phyloP scores from a whole-genome alignment of 2,797 vertebrate species.

The Acipenser ruthenus region DNA sequence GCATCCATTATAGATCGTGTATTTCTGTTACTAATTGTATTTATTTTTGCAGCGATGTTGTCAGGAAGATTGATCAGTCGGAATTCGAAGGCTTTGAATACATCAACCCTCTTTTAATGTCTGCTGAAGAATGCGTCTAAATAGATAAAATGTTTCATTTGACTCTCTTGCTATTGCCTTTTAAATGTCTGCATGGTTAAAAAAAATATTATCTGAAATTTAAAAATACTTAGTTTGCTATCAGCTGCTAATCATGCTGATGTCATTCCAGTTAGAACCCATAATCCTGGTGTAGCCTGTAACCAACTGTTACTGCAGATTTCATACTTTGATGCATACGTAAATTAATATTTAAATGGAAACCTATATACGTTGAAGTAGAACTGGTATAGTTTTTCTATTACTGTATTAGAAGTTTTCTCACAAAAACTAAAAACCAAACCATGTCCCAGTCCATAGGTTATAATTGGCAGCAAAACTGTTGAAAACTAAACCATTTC shows the following conservation, averaged over 20 bases:
- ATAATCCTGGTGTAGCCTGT: slow-evolving; percentile 56
- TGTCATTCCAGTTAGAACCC: slow-evolving; percentile 65
- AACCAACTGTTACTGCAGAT: slow-evolving; percentile 43
- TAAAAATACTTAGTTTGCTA: not conserved
- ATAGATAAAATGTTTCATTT: not conserved
- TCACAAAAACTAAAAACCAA: no score
- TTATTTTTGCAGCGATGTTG: slow-evolving; percentile 69
- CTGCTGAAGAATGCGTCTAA: slow-evolving; percentile 93
- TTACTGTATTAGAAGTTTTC: no score
- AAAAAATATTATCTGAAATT: slow-evolving; percentile 6
- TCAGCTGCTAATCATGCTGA: slow-evolving; percentile 53
- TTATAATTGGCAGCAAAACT: no score
- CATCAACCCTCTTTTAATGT: slow-evolving; percentile 97
- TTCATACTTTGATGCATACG: no score
- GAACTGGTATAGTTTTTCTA: no score
- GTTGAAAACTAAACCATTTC: no score
- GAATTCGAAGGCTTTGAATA: slow-evolving; percentile 98
- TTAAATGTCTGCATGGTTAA: slow-evolving; percentile 33
- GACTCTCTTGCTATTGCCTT: slow-evolving; percentile 8
- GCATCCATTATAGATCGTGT: no score
- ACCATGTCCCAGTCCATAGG: no score
- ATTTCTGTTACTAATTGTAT: slow-evolving; percentile 24
- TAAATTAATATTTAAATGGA: no score
- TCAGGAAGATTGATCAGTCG: slow-evolving; percentile 97
- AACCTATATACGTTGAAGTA: no score